Base-by-base conservation (phyloP, 2,797 vertebrate species). In the Tapirus indicus region DNA sequence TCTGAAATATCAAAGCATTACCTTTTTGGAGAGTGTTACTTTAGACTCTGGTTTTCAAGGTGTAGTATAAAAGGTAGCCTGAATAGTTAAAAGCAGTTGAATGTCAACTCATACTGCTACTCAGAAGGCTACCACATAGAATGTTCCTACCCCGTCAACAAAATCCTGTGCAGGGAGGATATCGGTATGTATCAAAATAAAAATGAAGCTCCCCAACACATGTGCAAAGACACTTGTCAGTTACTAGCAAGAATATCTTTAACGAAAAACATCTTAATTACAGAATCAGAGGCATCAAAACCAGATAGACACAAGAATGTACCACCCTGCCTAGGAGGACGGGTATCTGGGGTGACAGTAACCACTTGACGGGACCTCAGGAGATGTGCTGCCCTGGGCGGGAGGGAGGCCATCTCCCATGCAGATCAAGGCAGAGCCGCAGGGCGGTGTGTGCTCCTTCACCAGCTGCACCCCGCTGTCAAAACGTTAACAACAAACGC, bases 211-310 rank as follows among this genome's bases (percentile, higher is more conserved):
- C 80, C 89, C 66, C 41, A 66, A 66, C 27, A 44, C 6, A 47
- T 95, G 95, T 97, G 98, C 96, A 97, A 97, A 96, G 92, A 75
- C 68, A 85, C 38, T n/a, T 1, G 75, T 97, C 93, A 95, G 96
- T 97, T 82, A 83, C 52, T 74, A 79, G 92, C 66, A 72, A 91
- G 72, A 91, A 2, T 32, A 54, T 75, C 83, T 80, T 72, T 38
- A 93, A 96, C 32, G 5, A 93, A 88, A 95, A 89, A 62, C 56
- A 82, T 56, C 52, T 75, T 68, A 56, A 58, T 41, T 60, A n/a
- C 41, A 74, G 93, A 90, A 66, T 20, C 18, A 27, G 86, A 94
- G 94, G 82, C 54, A 21, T 74, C 47, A 25, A 74, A 69, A n/a
- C 71, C 56, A 44, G 92, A 90, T 5, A 47, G 82, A 79, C 54